These are phyloP conservation scores for Dendrolimus punctatus DNA, from an alignment of 1,140 invertebrate species.

Conservation along the genomic window DNA sequence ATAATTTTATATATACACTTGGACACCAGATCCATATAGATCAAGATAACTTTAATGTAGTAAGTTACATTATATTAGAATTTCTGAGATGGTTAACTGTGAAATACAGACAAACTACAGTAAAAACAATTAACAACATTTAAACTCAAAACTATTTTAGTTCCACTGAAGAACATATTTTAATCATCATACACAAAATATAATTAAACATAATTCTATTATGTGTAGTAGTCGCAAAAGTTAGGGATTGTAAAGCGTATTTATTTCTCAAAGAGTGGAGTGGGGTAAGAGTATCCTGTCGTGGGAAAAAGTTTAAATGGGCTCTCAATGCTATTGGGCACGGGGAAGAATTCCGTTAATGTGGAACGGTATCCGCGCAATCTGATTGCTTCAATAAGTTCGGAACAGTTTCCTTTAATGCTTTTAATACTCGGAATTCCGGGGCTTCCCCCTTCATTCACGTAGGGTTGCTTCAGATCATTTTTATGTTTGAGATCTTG, in stretches of 20 bases:
- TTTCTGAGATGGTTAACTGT: no score
- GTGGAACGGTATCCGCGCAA: constrained; percentile 61
- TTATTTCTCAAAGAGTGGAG: constrained; percentile 25
- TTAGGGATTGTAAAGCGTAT: constrained; percentile 20
- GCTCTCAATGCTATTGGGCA: constrained; percentile 60
- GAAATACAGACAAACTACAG: no score
- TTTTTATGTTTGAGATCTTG: neutral
- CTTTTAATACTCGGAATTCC: constrained; percentile 57
- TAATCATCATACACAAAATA: no score
- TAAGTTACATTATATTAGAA: no score
- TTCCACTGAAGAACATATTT: no score
- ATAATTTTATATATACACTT: no score
- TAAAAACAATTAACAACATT: no score
- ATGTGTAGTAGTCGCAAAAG: no score
- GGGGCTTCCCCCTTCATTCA: constrained; percentile 11
- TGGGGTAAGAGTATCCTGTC: constrained; percentile 44
- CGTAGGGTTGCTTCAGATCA: constrained; percentile 12
- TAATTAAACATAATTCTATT: no score
- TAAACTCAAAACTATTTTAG: no score
- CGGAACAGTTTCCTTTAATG: constrained; percentile 59
- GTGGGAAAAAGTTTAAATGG: constrained; percentile 57
- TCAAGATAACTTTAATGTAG: no score
- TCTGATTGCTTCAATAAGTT: constrained; percentile 68
- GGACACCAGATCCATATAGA: no score
- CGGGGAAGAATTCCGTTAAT: constrained; percentile 61